Evolutionary conservation across 1,140 invertebrate species (phyloP), one percentile per base, ranked within the genome.

Genomic region (Leptoteleia sp.): DNA sequence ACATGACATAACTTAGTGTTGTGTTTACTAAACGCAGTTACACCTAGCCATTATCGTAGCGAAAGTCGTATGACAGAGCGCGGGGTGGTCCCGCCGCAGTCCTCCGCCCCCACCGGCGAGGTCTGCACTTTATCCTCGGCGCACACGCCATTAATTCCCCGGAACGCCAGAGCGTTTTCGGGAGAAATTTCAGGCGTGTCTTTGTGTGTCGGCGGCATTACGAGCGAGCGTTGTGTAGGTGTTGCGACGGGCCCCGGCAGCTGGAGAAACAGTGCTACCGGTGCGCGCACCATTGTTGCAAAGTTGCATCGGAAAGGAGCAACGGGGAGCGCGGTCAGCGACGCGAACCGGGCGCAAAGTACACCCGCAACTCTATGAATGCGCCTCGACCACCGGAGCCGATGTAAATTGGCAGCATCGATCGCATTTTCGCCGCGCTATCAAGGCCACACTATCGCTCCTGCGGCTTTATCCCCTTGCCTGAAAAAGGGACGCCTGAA

Each of bases 1-100:
- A 77, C 82, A 75, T 82, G 79, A 81, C 80, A 81, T 85, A 85
- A 87, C 84, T 86, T 87, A 87, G 81, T 81, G 84, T 82, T 85
- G 83, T 87, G 85, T 86, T 88, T 86, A 84, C 86, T 81, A 83
- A 87, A 89, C 82, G 86, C 80, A 84, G 85, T 87, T 88, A 87
- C 81, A 62, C 75, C 47, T 25, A 7, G 22, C 72, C 38, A 31
- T 37, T 52, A 54, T 62, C 50, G 71, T 37, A n/a, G 35, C 55
- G 54, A 47, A 43, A 48, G 40, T 31, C 67, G 29, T 42, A 62
- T 62, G 61, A 67, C 38, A 31, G 8, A 17, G 33, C 19, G n/a
- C 15, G 17, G 37, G 48, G 40, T 25, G 17, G n/a, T n/a, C n/a
- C n/a, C n/a, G 42, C 8, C 9, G 8, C 4, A 2, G 22, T 16